Percentiles rank a stretch among this genome's conserved stretches.
Conservation (phyloP, 2,113 vertebrate species). For the Macaca fascicularis region DNA sequence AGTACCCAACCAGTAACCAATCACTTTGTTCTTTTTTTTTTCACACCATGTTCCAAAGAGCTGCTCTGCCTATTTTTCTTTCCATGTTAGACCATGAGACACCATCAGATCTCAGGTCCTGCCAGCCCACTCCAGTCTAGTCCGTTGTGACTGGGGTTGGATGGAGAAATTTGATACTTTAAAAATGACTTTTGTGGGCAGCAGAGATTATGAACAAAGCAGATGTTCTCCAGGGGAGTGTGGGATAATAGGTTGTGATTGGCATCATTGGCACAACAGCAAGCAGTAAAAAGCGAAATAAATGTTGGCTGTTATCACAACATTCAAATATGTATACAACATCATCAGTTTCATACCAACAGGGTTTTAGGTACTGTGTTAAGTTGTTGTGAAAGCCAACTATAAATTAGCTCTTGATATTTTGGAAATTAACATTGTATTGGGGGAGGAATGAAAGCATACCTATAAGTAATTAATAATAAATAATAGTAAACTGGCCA, state of each 20-base stretch:
- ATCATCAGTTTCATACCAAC: neutral
- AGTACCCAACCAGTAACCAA: neutral
- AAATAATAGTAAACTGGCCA: neutral
- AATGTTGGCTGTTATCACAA: neutral
- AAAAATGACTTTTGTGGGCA: neutral
- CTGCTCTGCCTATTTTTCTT: neutral
- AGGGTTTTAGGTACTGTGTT: neutral
- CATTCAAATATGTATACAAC: neutral
- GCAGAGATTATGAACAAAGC: neutral
- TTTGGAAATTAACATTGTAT: neutral
- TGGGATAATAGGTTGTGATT: too few species aligned
- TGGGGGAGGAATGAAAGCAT: neutral
- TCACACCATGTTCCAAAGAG: neutral
- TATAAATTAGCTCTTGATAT: neutral
- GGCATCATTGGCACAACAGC: neutral
- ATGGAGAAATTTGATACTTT: neutral
- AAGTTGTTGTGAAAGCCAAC: neutral
- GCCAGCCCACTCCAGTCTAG: neutral
- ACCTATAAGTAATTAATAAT: neutral
- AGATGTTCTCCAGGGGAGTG: neutral
- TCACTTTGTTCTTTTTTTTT: neutral
- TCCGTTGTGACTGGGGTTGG: neutral
- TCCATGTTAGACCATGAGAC: neutral
- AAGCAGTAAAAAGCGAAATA: neutral
- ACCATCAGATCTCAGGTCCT: neutral